Percentiles rank a stretch among this genome's conserved stretches.
Conservation (phyloP, 2,797 vertebrate species). For the Agapornis canus region DNA sequence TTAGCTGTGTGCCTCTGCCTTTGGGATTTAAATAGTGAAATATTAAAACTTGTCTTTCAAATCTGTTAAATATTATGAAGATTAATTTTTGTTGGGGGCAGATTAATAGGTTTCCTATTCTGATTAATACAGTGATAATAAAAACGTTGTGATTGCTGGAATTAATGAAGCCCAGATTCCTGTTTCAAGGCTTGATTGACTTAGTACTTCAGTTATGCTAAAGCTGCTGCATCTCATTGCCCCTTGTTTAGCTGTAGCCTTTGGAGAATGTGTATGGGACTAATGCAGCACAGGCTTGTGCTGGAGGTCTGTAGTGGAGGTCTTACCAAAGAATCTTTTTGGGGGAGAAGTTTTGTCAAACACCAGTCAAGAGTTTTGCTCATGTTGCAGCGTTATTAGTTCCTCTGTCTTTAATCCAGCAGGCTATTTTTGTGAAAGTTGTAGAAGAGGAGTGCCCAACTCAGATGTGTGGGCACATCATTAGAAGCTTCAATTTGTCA, state of each 20-base stretch:
- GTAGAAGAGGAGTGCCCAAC: conserved; percentile 57
- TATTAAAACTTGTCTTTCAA: conserved; percentile 54
- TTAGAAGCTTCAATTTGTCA: conserved; percentile 69
- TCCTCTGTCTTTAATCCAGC: neutral
- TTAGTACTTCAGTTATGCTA: conserved; percentile 14
- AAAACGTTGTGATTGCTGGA: conserved; percentile 59
- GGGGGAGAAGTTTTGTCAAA: neutral
- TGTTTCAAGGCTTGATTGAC: conserved; percentile 60
- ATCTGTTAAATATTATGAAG: conserved; percentile 52
- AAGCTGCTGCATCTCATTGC: conserved; percentile 21
- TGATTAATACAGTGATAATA: conserved; percentile 71
- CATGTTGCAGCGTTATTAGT: neutral
- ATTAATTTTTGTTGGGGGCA: conserved; percentile 67
- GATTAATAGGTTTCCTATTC: conserved; percentile 68
- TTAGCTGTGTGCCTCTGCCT: neutral
- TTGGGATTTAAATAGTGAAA: conserved; percentile 7
- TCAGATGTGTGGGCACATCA: conserved; percentile 49
- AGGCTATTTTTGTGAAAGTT: conserved; percentile 39
- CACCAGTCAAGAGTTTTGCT: neutral
- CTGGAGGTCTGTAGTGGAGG: neutral
- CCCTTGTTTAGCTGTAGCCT: neutral
- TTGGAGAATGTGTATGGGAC: neutral
- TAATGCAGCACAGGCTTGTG: neutral
- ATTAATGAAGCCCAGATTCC: conserved; percentile 62
- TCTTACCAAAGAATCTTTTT: neutral